These are phyloP conservation scores for Amphilophus citrinellus DNA, from an alignment of 2,113 vertebrate genomes.

Conservation along the genomic window DNA sequence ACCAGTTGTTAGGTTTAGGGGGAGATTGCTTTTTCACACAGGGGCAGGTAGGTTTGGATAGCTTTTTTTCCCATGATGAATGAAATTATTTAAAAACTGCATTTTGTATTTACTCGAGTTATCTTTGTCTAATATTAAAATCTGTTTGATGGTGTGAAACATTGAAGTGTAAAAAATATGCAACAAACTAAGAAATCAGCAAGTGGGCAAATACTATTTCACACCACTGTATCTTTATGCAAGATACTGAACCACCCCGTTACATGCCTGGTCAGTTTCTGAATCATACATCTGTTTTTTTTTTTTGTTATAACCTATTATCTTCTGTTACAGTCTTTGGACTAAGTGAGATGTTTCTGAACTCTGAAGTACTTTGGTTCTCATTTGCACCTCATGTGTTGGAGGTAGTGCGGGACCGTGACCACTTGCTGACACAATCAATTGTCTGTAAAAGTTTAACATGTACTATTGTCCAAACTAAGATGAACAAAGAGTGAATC, in stretches of 20 bases:
- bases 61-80: neutral
- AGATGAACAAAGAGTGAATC: conserved; percentile 67
- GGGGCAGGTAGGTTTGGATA: neutral
- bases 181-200: neutral
- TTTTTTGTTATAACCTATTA: neutral
- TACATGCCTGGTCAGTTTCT: conserved; percentile 5
- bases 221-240: neutral
- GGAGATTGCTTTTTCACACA: neutral
- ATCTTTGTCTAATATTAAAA: neutral
- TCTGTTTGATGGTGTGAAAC: neutral
- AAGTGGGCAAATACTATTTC: neutral
- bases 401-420: conserved; percentile 53
- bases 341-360: conserved; percentile 23
- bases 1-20: neutral
- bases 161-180: neutral
- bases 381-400: conserved; percentile 50
- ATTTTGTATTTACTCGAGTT: too few relatives aligned
- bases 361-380: conserved; percentile 29
- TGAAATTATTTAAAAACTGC: neutral
- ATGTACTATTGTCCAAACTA: conserved; percentile 32
- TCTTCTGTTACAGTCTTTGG: conserved; percentile 2
- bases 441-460: conserved; percentile 59
- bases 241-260: neutral
- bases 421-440: conserved; percentile 70
- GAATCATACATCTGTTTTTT: neutral